Percentiles rank a stretch among this genome's conserved stretches.
Conservation (phyloP, 2,113 vertebrate species). For the Pangasianodon hypophthalmus region DNA sequence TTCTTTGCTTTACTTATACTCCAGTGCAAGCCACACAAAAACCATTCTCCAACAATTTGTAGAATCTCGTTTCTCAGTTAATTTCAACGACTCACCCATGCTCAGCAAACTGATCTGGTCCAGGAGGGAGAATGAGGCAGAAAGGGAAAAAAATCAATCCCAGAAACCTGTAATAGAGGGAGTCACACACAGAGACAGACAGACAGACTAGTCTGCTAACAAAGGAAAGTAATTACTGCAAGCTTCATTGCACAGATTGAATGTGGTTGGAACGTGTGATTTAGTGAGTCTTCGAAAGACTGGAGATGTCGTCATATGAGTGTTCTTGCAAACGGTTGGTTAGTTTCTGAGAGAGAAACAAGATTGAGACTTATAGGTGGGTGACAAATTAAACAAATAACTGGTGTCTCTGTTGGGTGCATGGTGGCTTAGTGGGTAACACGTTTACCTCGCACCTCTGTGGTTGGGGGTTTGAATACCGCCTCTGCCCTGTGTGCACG, state of each 20-base stretch:
- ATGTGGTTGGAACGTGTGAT: not conserved
- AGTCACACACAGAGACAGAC: not conserved
- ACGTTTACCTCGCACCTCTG: too few relatives aligned
- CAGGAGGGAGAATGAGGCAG: not conserved
- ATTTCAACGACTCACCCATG: not conserved
- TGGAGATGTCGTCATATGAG: not conserved
- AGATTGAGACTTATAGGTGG: not conserved
- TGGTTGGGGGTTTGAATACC: too few relatives aligned
- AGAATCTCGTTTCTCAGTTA: not conserved
- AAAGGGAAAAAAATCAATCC: conserved; percentile 18
- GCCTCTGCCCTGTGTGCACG: too few relatives aligned
- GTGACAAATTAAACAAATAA: not conserved
- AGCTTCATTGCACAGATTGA: conserved; percentile 6
- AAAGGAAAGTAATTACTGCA: conserved; percentile 34
- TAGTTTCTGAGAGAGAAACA: not conserved
- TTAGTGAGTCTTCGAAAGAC: not conserved
- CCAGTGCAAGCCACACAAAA: not conserved
- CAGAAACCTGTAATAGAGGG: not conserved
- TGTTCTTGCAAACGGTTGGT: not conserved
- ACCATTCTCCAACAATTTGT: not conserved
- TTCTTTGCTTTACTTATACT: not conserved
- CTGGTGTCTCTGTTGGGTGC: not conserved
- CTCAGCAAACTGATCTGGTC: conserved; percentile 5
- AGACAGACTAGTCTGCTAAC: not conserved
- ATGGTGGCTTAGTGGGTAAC: too few relatives aligned